Conservation (phyloP, 2,888 invertebrate genomes). For the Hydropsyche betteni region DNA sequence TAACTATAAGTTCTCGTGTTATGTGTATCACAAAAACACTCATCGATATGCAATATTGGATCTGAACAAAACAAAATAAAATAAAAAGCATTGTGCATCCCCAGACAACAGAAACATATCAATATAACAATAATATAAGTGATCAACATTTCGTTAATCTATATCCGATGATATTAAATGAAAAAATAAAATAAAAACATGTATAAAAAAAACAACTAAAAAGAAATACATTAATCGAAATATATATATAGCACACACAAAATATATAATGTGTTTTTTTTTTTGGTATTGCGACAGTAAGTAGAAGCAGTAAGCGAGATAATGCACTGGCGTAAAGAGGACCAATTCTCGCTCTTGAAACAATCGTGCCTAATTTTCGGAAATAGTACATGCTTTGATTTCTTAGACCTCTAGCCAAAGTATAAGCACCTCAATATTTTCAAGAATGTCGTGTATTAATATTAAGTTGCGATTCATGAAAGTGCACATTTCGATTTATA, state of each 20-base stretch:
- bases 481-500: too few species aligned
- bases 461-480: too few species aligned
- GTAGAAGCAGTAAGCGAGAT: too few species aligned
- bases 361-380: too few species aligned
- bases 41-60: constrained; percentile 6
- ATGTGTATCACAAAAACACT: constrained; percentile 2
- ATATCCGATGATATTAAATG: constrained; percentile 52
- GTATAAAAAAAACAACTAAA: constrained; percentile 52
- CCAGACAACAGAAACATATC: constrained; percentile 53
- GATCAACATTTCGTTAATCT: constrained; percentile 61
- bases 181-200: constrained; percentile 51
- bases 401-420: too few species aligned
- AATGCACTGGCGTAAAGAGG: too few species aligned
- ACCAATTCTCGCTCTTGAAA: too few species aligned
- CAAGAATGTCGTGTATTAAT: too few species aligned
- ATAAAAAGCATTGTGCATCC: constrained; percentile 51
- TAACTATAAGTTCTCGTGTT: neutral
- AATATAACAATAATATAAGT: constrained; percentile 49
- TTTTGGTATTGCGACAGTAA: too few species aligned
- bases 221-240: constrained; percentile 46
- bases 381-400: too few species aligned
- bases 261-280: neutral
- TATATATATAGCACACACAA: constrained; percentile 9
- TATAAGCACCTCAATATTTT: too few species aligned
- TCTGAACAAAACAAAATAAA: constrained; percentile 12